Base-by-base conservation (phyloP, 2,888 invertebrate genomes). In the Papilio elwesi region DNA sequence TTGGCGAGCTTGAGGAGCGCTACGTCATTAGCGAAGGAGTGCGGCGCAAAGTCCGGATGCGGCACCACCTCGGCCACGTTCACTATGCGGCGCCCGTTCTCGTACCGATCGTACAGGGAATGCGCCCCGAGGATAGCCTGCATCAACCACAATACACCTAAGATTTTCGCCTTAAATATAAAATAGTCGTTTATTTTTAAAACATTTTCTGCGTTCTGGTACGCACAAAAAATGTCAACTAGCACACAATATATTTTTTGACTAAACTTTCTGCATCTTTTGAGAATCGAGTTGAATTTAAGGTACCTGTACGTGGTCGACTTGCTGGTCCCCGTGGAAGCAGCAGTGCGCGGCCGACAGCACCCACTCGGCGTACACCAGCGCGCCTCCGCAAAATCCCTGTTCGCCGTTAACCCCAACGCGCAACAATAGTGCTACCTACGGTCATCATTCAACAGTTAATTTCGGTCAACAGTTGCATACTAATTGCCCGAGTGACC, bases 341-440 rank as follows among this genome's bases (percentile, higher is more conserved):
- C 90, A 92, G 82, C 94, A 94, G 79, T 94, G 94, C 0, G 94
- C 94, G 0, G 94, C 94, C 0, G 94, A 94, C 57, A 94, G 78
- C 68, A 94, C 88, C 91, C 91, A 94, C 75, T 90, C 85, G 8
- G 78, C 84, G 72, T 89, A 86, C 10, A 94, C 79, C 15, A 94
- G 84, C 0, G 94, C 87, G 1, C 93, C 94, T 1, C 94, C 94
- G 74, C 94, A 94, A 85, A 94, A 94, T 0, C 93, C 94, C 47
- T 91, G 76, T 73, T 89, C 88, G 1, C 91, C 93, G 0, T 84
- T 85, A 0, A 87, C 83, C 2, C 92, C 92, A 70, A 93, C 90
- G 0, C 90, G 87, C 43, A 87, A 77, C 76, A 92, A 91, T 13
- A 93, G 75, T 4, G 93, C 93, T 69, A 90, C 92, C 93, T 93